Base-by-base conservation (phyloP, 2,888 invertebrate genomes). In the Hyposoter didymator region DNA sequence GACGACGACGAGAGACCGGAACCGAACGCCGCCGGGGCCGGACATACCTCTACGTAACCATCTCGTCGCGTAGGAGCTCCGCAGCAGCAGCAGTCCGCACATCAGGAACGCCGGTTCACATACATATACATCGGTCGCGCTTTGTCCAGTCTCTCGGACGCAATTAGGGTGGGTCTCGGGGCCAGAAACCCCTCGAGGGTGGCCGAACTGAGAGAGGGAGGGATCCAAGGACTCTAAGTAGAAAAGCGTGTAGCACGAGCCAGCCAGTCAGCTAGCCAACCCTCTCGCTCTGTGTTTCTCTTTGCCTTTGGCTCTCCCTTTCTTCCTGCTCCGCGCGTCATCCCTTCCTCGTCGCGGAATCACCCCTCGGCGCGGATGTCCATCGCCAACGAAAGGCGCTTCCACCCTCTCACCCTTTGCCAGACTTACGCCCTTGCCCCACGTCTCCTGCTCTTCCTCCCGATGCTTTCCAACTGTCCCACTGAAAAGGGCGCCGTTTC, bases 61-160 rank as follows among this genome's bases (percentile, higher is more conserved):
- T 86, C 79, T 82, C 59, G 82, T 85, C 78, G 81, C 76, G 78
- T 73, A 62, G 66, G 19, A 59, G 43, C 28, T 67, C 35, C 19
- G 47, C 43, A 35, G 2, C 35, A 47, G 47, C 43, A 35, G 2
- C 35, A 47, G 28, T 12, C 28, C 72, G 69, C 39, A n/a, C n/a
- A n/a, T n/a, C n/a, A 35, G 32, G 55, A 45, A 47, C 45, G 74
- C 17, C 79, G 84, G 74, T 82, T 78, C 84, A 79, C 84, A 85
- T n/a, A n/a, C 84, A 78, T 84, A 67, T 69, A 67, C 55, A 93
- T 90, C 92, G 89, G 89, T 91, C 88, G 86, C 93, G 93, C 93
- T 93, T 94, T 93, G 93, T 94, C 94, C 93, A 90, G 91, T 94
- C 93, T 85, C 93, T 93, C 93, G 94, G 93, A 93, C 93, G 93